A percentile compares a stretch with the other conserved stretches of the same genome.
Evolutionary conservation across 2,797 vertebrate genomes (phyloP).

Genomic region (Avahi laniger): DNA sequence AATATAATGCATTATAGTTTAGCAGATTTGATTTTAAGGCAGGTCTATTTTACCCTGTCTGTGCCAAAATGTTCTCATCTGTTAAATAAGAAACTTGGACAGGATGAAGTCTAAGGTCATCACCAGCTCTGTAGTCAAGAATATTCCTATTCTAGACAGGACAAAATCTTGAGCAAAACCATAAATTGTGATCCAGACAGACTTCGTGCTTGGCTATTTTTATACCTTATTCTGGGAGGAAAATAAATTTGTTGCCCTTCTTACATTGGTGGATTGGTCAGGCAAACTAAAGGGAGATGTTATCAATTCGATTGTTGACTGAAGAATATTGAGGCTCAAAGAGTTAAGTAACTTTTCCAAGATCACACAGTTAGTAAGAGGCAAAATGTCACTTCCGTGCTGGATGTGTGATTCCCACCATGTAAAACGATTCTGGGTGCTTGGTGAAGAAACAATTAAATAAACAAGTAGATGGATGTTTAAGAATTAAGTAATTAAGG

Average conservation of each 20-base stretch:
- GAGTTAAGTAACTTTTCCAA: background rate
- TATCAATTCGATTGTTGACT: background rate
- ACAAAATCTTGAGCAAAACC: background rate
- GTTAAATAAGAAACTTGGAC: constrained; percentile 7
- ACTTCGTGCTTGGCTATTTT: background rate
- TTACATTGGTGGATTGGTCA: background rate
- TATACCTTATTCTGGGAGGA: background rate
- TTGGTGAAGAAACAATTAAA: background rate
- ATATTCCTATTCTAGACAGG: background rate
- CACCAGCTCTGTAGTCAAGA: background rate
- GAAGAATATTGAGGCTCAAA: background rate
- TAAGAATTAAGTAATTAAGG: background rate
- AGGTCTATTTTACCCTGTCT: constrained; percentile 39
- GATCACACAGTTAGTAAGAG: background rate
- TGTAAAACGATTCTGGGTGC: background rate
- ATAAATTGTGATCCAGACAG: background rate
- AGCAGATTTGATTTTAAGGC: constrained; percentile 64
- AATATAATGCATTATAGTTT: constrained; percentile 19
- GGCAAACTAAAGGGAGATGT: background rate
- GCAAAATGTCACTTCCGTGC: background rate
- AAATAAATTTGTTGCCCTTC: background rate
- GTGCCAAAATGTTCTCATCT: constrained; percentile 56
- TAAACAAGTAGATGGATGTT: background rate
- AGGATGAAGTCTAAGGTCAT: background rate
- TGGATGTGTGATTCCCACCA: background rate